Evolutionary conservation across 2,888 invertebrate genomes (phyloP).

Genomic region (Unio delphinus): DNA sequence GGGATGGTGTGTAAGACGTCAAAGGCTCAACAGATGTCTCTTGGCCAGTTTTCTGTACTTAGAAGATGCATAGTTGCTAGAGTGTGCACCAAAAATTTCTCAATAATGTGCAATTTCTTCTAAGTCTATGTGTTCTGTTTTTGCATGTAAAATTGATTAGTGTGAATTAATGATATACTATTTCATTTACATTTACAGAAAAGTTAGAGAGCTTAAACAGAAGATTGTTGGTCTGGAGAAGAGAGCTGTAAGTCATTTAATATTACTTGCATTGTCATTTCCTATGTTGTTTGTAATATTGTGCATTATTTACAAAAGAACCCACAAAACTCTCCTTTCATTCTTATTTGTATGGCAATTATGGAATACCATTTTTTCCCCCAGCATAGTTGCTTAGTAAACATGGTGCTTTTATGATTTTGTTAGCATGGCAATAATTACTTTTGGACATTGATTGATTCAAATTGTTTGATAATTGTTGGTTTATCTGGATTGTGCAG

Average conservation of each 20-base stretch:
- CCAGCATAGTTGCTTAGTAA: no score
- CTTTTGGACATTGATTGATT: no score
- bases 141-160: background rate
- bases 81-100: no score
- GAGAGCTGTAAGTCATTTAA: constrained; percentile 53
- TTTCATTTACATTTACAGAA: constrained; percentile 33
- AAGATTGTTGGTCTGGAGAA: constrained; percentile 54
- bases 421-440: no score
- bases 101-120: no score
- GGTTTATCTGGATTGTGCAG: no score
- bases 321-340: background rate
- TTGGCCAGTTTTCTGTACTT: no score
- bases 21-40: no score
- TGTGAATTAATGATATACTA: background rate
- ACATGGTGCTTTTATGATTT: no score
- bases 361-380: background rate
- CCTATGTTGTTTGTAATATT: background rate
- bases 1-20: no score
- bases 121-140: background rate
- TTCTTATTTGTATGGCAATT: background rate
- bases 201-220: constrained; percentile 50
- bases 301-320: background rate
- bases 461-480: no score
- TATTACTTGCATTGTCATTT: background rate
- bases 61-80: no score